Evolutionary conservation across 2,888 invertebrate genomes (phyloP).

Genomic region (Ophonus ardosiacus): DNA sequence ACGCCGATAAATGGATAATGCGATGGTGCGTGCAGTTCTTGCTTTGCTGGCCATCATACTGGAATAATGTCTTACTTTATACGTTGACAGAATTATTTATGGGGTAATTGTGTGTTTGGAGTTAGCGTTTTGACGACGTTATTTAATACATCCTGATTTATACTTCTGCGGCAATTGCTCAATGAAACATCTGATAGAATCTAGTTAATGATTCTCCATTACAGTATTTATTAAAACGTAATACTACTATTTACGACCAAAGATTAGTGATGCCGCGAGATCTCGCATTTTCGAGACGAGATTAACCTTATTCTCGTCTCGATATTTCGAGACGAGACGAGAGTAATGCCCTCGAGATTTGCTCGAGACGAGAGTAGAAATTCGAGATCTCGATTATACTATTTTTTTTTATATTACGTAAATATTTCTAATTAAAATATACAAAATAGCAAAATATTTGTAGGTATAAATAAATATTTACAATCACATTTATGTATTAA

Average conservation of each 20-base stretch:
- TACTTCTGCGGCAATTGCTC: conserved; percentile 7
- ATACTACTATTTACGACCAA: not conserved
- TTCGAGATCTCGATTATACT: too few species aligned
- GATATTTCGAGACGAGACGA: too few species aligned
- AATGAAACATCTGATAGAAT: conserved; percentile 20
- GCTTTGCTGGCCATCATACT: not conserved
- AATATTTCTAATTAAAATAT: too few species aligned
- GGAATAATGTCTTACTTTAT: conserved; percentile 44
- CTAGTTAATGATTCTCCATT: not conserved
- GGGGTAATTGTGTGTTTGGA: conserved; percentile 45
- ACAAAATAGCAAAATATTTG: too few species aligned
- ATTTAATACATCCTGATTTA: conserved; percentile 49
- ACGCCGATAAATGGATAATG: conserved; percentile 41
- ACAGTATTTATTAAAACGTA: conserved; percentile 8
- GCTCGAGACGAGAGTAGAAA: too few species aligned
- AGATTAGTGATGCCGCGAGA: too few species aligned
- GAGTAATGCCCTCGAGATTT: too few species aligned
- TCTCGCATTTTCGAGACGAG: too few species aligned
- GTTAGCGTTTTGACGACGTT: conserved; percentile 40
- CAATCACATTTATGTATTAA: too few species aligned
- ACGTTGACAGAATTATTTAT: conserved; percentile 44
- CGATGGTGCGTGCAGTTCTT: conserved; percentile 18
- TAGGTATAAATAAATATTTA: too few species aligned
- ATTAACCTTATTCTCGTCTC: too few species aligned
- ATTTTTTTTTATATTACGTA: too few species aligned